Base-by-base conservation (phyloP, 2,888 invertebrate species). In the Fissipunctia ypsillon region DNA sequence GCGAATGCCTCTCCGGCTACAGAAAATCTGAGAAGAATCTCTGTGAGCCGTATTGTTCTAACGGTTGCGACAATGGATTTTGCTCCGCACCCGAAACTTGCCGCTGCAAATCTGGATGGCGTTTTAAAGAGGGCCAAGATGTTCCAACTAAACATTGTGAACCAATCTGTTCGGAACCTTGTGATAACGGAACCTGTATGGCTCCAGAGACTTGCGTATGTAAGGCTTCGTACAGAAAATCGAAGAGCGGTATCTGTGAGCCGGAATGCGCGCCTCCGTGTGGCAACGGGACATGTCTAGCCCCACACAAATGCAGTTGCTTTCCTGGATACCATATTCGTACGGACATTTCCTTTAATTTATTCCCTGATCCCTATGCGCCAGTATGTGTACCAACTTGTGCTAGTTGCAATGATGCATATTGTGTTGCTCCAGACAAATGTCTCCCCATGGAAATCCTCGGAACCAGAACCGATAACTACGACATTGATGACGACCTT, bases 151-250 rank as follows among this genome's bases (percentile, higher is more conserved):
- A 38, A 66, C 22, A 9, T 22, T 91, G 91, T 56, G 59, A 74
- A 59, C 88, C 91, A 12, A 72, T 85, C 4, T 97, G 97, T 79
- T 78, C 83, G 0, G 91, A 94, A 31, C 56, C 72, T 52, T 80
- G 80, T 45, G 22, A 14, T 22, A 78, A 82, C 14, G 84, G 92
- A 16, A 80, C 60, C 6, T 93, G 92, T 73, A 50, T 86, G 0
- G 85, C 81, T 1, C 91, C 93, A 6, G 77, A 90, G 16, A 74
- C 69, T 1, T 93, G 92, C 66, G 38, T 74, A 9, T 93, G 93
- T 68, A 45, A 86, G 28, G 79, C 79, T 52, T 43, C 16, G 10
- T 80, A 69, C n/a, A 61, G 3, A 28, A 78, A 68, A 52, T 48
- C 78, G 9, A 43, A 31, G 25, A 52, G 9, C 14, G 57, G 50